A percentile compares a stretch with the other conserved stretches of the same genome.
phyloP scores from a whole-genome alignment of 2,888 invertebrate genomes.

The Noctua janthe region DNA sequence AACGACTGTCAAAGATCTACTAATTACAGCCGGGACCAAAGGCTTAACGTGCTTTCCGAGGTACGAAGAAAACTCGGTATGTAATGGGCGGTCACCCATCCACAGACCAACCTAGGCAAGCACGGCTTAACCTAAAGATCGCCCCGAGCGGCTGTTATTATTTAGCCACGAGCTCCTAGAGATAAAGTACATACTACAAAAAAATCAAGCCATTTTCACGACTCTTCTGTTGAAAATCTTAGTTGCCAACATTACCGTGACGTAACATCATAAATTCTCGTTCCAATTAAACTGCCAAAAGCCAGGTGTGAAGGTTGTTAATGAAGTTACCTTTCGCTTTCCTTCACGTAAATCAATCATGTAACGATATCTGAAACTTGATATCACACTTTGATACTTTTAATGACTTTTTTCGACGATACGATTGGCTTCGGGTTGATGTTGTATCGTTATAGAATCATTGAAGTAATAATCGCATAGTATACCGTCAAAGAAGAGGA shows the following conservation, averaged over 20 bases:
- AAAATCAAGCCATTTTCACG: background rate
- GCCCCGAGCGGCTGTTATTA: no score
- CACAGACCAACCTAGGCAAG: no score
- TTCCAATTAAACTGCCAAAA: slow-evolving; percentile 32
- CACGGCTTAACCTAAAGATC: no score
- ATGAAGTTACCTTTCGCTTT: slow-evolving; percentile 13
- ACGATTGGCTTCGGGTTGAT: background rate
- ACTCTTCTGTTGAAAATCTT: background rate
- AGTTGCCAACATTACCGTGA: background rate
- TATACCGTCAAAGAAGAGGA: background rate
- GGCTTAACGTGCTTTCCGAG: no score
- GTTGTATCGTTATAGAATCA: background rate
- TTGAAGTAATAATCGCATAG: background rate
- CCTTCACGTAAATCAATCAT: slow-evolving; percentile 17
- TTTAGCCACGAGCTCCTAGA: no score
- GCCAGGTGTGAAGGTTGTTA: slow-evolving; percentile 27
- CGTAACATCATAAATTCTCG: slow-evolving; percentile 5
- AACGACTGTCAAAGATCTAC: no score
- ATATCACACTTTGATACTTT: slow-evolving; percentile 6
- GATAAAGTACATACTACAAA: no score
- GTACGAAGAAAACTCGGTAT: no score
- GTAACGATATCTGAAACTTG: slow-evolving; percentile 10
- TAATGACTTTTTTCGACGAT: slow-evolving; percentile 3
- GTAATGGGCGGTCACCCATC: no score
- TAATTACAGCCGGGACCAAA: no score